Evolutionary conservation across 2,797 vertebrate genomes (phyloP), one percentile per base, ranked within the genome.

Genomic region (Notolepis coatsorum): DNA sequence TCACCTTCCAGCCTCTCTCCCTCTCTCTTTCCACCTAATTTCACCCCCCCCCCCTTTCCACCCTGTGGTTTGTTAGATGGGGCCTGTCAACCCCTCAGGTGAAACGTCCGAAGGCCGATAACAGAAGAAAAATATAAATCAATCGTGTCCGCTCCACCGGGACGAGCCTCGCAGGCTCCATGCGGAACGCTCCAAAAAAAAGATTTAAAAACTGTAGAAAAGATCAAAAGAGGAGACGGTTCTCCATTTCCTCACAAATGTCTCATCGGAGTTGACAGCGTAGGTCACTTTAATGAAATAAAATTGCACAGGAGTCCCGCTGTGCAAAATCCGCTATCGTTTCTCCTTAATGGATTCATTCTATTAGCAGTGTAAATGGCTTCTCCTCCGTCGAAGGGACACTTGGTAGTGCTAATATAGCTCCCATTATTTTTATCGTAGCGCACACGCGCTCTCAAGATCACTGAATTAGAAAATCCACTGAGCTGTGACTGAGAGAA

Each of bases 311-410:
- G 23, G 17, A 43, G n/a, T 61, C 55, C 68, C 13, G 49, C 37
- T 2, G 71, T 6, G 54, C 45, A 24, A n/a, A 61, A 69, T 59
- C 43, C 23, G 31, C 18, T 38, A 23, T 25, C 23, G 54, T 62
- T 49, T 47, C 20, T 8, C 52, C 46, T 73, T 30, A 62, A 68
- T 56, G 58, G 41, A 52, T 38, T 61, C 25, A 33, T 41, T 62
- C 21, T 57, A 56, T 69, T 61, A 65, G 50, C 37, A 0, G 2
- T n/a, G n/a, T 49, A 37, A 74, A 73, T 23, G 15, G 20, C 41
- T 21, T 38, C 21, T 47, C 18, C 24, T 62, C 46, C 59, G n/a
- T 54, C 41, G 61, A n/a, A 49, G 51, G 10, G 23, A 8, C 38
- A 60, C 31, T 47, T 30, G 61, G 52, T 46, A 54, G 27, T 56